A percentile compares a stretch with the other conserved stretches of the same genome.
These are phyloP conservation scores for Brachirus orientalis DNA, from an alignment of 2,113 vertebrate genomes.

Conservation along the genomic window DNA sequence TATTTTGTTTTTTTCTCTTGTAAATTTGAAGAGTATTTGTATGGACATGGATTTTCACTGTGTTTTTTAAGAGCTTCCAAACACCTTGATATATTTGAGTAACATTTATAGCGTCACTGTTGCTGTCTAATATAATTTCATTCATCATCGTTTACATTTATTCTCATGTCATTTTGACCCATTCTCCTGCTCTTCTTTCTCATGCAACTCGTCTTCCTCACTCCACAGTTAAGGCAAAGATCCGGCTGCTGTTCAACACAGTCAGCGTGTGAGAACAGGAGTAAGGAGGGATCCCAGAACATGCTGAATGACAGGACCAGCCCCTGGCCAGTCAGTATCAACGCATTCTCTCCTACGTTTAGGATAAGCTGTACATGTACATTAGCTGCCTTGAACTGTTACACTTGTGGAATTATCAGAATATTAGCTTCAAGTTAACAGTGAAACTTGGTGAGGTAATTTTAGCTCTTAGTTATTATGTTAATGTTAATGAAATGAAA, in stretches of 20 bases:
- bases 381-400: too few relatives aligned
- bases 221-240: constrained; percentile 44
- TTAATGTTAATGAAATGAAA: background rate
- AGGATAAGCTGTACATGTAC: background rate
- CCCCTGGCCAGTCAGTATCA: constrained; percentile 73
- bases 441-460: background rate
- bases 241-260: constrained; percentile 48
- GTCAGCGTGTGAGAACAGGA: constrained; percentile 46
- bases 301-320: constrained; percentile 44
- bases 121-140: too few relatives aligned
- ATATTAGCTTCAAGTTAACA: too few relatives aligned
- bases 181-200: background rate
- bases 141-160: too few relatives aligned
- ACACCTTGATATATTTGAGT: too few relatives aligned
- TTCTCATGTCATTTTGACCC: background rate
- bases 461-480: background rate
- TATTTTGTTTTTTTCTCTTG: too few relatives aligned
- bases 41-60: too few relatives aligned
- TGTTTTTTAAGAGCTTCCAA: too few relatives aligned
- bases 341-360: background rate
- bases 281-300: constrained; percentile 52
- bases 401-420: background rate
- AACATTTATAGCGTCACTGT: too few relatives aligned
- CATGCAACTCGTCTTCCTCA: background rate
- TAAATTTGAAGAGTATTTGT: too few relatives aligned